These are phyloP conservation scores for Paradoxurus hermaphroditus DNA, from an alignment of 2,113 vertebrate genomes.

Conservation along the genomic window DNA sequence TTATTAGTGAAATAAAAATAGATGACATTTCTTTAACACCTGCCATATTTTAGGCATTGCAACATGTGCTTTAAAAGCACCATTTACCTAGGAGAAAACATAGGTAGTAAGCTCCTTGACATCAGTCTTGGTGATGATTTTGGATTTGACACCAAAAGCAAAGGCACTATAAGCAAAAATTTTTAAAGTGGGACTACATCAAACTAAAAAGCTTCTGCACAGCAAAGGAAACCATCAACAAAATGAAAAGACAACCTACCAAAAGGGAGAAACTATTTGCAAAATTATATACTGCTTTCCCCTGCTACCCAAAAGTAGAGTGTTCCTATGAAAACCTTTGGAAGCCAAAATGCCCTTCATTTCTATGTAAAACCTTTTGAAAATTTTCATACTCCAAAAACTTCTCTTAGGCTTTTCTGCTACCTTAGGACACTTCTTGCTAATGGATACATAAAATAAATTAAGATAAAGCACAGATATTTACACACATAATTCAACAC, in stretches of 20 bases:
- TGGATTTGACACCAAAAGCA: not conserved
- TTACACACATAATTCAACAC: not conserved
- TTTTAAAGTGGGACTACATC: not conserved
- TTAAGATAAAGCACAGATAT: not conserved
- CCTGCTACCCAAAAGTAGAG: not conserved
- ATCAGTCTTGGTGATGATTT: not conserved
- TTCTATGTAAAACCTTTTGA: not conserved
- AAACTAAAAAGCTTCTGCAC: not conserved
- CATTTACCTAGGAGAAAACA: not conserved
- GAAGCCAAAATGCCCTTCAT: not conserved
- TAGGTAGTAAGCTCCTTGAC: not conserved
- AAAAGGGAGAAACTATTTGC: not conserved
- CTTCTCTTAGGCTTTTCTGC: not conserved
- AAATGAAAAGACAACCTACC: not conserved
- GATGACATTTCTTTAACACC: not conserved
- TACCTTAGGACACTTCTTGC: not conserved
- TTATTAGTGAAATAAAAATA: not conserved
- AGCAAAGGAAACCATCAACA: not conserved
- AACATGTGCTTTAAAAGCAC: not conserved
- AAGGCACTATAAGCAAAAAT: not conserved
- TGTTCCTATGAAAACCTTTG: not conserved
- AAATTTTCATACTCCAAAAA: not conserved
- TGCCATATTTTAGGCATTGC: not conserved
- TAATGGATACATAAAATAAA: not conserved
- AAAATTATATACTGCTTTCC: not conserved